Percentiles rank a stretch among this genome's conserved stretches.
These are phyloP conservation scores for Chloebia gouldiae DNA, from an alignment of 2,113 vertebrate genomes.

Conservation along the genomic window DNA sequence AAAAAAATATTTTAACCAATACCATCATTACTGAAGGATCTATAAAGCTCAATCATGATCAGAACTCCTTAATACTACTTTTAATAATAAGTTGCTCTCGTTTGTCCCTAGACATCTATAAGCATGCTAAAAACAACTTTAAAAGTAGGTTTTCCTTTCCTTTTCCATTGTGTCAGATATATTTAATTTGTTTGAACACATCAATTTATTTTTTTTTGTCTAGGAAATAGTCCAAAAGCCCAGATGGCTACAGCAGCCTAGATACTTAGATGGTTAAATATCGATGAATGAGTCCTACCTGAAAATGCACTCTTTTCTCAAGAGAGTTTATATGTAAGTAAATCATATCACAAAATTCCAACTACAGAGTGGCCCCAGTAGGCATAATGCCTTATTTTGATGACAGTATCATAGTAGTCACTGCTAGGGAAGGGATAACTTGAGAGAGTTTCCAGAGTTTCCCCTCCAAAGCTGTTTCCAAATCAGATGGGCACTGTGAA, in stretches of 20 bases:
- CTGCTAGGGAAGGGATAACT: neutral
- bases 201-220: neutral
- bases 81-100: neutral
- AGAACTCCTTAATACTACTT: neutral
- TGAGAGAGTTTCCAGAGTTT: neutral
- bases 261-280: neutral
- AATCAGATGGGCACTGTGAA: neutral
- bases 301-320: neutral
- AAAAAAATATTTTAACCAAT: neutral
- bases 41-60: neutral
- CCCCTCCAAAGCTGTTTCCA: neutral
- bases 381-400: neutral
- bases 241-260: neutral
- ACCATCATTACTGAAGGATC: neutral
- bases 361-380: accelerated
- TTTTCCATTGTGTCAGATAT: neutral
- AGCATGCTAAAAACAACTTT: neutral
- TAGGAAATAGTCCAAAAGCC: neutral
- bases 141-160: neutral
- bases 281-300: neutral
- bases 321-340: neutral
- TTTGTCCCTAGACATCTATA: neutral
- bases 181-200: neutral
- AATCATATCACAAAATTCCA: neutral
- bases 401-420: neutral